phyloP scores from a whole-genome alignment of 2,888 invertebrate species.

The Melanophora roralis region DNA sequence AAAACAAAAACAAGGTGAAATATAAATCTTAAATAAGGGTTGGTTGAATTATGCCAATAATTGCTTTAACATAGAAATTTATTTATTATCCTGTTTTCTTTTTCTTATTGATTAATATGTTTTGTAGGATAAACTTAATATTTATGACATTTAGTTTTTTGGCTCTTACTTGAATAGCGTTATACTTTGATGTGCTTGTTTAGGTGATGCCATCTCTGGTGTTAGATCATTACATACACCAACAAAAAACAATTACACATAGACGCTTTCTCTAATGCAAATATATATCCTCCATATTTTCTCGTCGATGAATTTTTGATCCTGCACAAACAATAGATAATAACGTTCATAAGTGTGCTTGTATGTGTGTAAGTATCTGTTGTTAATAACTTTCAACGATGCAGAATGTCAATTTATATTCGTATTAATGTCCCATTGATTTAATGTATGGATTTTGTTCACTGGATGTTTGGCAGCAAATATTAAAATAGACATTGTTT shows the following conservation, averaged over 20 bases:
- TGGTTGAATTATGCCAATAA: conserved; percentile 37
- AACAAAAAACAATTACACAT: neutral
- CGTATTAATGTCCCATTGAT: neutral
- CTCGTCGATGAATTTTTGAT: neutral
- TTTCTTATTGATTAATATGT: conserved; percentile 7
- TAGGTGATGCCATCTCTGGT: conserved; percentile 40
- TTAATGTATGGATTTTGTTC: conserved; percentile 11
- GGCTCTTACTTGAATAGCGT: too few relatives aligned
- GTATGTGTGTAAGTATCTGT: neutral
- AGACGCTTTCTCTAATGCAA: neutral
- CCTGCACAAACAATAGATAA: too few relatives aligned
- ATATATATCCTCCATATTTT: neutral
- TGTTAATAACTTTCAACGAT: neutral
- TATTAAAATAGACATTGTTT: neutral
- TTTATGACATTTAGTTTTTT: conserved; percentile 2
- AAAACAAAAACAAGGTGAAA: neutral
- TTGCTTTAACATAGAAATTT: conserved; percentile 29
- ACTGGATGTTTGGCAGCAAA: neutral
- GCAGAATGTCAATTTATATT: conserved; percentile 9
- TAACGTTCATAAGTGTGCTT: neutral
- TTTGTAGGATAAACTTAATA: neutral
- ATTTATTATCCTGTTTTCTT: conserved; percentile 11
- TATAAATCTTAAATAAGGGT: conserved; percentile 5
- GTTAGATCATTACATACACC: conserved; percentile 5
- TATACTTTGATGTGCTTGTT: conserved; percentile 46